Conservation (phyloP, 2,888 invertebrate genomes). For the Epicampocera succincta region DNA sequence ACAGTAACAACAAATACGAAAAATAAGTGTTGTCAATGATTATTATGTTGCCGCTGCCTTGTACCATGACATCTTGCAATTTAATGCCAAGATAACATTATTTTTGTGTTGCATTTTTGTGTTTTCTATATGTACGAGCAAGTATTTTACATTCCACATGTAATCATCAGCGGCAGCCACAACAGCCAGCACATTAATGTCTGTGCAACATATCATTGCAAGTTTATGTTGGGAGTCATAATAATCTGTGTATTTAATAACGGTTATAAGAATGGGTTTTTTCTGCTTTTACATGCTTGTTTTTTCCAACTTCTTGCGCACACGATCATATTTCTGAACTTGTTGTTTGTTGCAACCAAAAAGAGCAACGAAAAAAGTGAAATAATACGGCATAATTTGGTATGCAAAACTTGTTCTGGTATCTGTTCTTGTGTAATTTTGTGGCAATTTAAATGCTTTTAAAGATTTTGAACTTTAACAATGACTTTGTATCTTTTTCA, state of each 20-base stretch:
- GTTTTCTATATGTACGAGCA: conserved; percentile 17
- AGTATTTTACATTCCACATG: conserved; percentile 55
- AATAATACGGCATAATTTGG: conserved; percentile 31
- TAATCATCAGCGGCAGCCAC: conserved; percentile 16
- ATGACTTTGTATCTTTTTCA: conserved; percentile 23
- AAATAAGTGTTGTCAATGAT: conserved; percentile 53
- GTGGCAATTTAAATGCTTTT: conserved; percentile 36
- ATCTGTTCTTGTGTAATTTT: conserved; percentile 40
- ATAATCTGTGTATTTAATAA: conserved; percentile 56
- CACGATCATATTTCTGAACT: conserved; percentile 39
- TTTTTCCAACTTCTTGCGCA: background rate
- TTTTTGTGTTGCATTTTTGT: conserved; percentile 35
- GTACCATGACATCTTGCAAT: conserved; percentile 63
- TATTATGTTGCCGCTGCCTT: conserved; percentile 54
- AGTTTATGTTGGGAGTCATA: conserved; percentile 47
- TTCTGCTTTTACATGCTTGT: conserved; percentile 24
- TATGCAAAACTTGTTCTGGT: conserved; percentile 51
- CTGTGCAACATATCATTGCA: conserved; percentile 45
- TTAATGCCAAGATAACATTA: conserved; percentile 51
- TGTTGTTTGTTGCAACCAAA: conserved; percentile 33
- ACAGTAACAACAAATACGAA: background rate
- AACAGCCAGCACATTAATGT: conserved; percentile 15
- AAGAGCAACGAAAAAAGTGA: conserved; percentile 4
- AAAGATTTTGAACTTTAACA: conserved; percentile 48
- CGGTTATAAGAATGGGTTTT: conserved; percentile 49